Evolutionary conservation across 1,140 invertebrate species (phyloP).

Genomic region (Dendroctonus ponderosae): DNA sequence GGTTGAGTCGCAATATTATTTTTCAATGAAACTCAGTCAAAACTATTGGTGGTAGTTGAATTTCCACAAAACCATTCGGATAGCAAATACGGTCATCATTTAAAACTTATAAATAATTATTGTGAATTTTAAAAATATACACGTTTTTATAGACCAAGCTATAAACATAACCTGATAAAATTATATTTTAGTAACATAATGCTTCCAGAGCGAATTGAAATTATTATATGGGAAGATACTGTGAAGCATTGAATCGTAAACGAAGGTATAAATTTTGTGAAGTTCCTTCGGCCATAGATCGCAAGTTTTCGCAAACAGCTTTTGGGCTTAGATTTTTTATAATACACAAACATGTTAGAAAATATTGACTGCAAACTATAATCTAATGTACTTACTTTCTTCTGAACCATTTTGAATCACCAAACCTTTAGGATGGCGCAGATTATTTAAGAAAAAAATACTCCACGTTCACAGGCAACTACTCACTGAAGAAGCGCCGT

Average conservation of each 20-base stretch:
- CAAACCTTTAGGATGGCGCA: slow-evolving; percentile 35
- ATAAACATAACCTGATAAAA: slow-evolving; percentile 22
- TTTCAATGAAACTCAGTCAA: slow-evolving; percentile 21
- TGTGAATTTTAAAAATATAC: slow-evolving; percentile 1
- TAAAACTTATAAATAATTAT: not conserved
- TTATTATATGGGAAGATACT: not conserved
- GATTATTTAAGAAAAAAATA: slow-evolving; percentile 17
- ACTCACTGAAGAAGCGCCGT: slow-evolving; percentile 14
- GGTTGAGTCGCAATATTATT: not conserved
- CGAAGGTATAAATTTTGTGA: not conserved
- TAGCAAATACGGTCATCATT: slow-evolving; percentile 48
- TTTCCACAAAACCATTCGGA: slow-evolving; percentile 38
- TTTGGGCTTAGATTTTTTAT: not conserved
- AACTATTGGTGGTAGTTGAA: slow-evolving; percentile 41
- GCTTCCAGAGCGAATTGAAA: not conserved
- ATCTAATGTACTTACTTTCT: slow-evolving; percentile 40
- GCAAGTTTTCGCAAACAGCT: too few species aligned
- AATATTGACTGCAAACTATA: slow-evolving; percentile 10
- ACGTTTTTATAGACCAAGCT: slow-evolving; percentile 8
- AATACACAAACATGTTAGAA: slow-evolving; percentile 18
- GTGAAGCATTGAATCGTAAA: not conserved
- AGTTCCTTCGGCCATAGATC: not conserved
- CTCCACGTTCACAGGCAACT: slow-evolving; percentile 18
- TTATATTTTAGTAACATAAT: not conserved
- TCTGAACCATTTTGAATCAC: slow-evolving; percentile 47